Percentiles rank a stretch among this genome's conserved stretches.
These are phyloP conservation scores for Ctenopoma kingsleyae DNA, from an alignment of 2,797 vertebrate genomes.

Conservation along the genomic window DNA sequence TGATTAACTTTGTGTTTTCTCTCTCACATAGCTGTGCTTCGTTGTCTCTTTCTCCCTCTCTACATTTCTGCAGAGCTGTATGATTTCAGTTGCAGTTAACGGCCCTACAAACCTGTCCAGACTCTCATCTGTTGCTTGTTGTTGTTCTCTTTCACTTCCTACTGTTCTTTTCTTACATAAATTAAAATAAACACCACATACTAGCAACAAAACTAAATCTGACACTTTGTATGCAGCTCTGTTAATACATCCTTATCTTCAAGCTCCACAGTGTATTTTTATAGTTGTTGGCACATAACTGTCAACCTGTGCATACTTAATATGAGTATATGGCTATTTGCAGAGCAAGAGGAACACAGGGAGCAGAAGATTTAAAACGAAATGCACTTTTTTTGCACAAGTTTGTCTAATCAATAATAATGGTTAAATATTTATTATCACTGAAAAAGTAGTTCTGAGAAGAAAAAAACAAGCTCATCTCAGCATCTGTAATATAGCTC, in stretches of 20 bases:
- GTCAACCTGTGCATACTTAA: constrained; percentile 2
- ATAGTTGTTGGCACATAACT: constrained; percentile 1
- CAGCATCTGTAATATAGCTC: constrained; percentile 81
- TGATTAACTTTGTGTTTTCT: no score
- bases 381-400: background rate
- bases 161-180: no score
- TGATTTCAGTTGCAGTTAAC: no score
- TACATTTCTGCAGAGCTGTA: no score
- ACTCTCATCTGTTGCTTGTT: no score
- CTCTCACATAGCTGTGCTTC: no score
- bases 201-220: background rate
- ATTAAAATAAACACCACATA: no score
- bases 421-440: background rate
- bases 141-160: no score
- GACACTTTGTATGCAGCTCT: background rate
- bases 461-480: constrained; percentile 31
- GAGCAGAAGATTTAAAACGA: background rate
- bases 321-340: constrained; percentile 5
- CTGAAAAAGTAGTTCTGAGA: background rate
- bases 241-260: background rate
- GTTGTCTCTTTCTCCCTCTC: no score
- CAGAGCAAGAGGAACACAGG: background rate
- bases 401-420: constrained; percentile 1
- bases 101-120: no score
- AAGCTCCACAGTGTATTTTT: background rate